Percentiles rank a stretch among this genome's conserved stretches.
phyloP scores from a whole-genome alignment of 2,888 invertebrate species.

The Eubasilissa splendida region DNA sequence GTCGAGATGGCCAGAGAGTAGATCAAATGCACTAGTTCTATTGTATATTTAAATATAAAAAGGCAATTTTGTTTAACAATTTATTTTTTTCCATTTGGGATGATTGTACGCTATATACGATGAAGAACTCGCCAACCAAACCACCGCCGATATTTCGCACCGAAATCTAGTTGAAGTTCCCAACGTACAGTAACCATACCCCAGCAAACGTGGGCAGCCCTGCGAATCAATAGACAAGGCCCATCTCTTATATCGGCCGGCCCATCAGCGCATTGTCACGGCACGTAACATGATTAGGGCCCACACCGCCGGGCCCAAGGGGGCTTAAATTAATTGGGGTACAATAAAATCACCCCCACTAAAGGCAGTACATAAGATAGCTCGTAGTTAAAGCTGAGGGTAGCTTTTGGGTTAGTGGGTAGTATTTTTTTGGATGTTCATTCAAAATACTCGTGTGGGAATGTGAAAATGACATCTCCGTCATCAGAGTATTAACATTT shows the following conservation, averaged over 20 bases:
- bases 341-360: slow-evolving; percentile 27
- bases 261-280: slow-evolving; percentile 49
- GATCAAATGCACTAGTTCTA: no score
- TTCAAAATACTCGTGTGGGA: neutral
- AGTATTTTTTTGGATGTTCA: neutral
- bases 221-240: slow-evolving; percentile 8
- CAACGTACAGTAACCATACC: neutral
- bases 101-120: no score
- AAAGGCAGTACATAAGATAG: neutral
- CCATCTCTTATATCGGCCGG: slow-evolving; percentile 17
- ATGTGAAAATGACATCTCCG: no score
- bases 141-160: no score
- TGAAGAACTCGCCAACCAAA: no score
- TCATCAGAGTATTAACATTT: no score
- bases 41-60: no score
- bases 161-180: no score
- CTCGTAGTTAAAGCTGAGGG: neutral
- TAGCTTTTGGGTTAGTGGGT: neutral
- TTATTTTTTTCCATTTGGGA: no score
- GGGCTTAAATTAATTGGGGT: slow-evolving; percentile 50
- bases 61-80: no score
- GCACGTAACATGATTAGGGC: slow-evolving; percentile 49
- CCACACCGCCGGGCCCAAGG: slow-evolving; percentile 23
- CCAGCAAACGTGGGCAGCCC: neutral
- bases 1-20: no score